These are phyloP conservation scores for Alectura lathami DNA, from an alignment of 2,113 vertebrate species.

Conservation along the genomic window DNA sequence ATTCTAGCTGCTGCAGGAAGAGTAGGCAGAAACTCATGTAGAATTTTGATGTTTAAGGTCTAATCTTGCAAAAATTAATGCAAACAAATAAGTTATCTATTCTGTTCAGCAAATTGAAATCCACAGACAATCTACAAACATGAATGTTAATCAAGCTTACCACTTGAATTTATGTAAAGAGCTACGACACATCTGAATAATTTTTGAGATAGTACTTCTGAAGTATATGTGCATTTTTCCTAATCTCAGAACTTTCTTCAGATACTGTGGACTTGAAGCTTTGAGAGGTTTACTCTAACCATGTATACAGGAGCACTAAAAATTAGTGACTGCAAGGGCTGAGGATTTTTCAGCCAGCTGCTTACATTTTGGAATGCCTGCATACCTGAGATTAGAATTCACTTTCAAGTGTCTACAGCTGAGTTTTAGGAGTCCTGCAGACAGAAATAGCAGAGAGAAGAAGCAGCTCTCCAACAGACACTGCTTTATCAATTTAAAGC, in stretches of 20 bases:
- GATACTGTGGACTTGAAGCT: background rate
- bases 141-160: background rate
- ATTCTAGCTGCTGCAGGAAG: background rate
- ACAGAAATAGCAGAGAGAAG: background rate
- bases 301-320: rapidly evolving
- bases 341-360: background rate
- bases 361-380: slow-evolving; percentile 3
- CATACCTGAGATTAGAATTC: background rate
- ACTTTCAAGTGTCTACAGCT: background rate
- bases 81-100: background rate
- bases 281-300: background rate
- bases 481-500: background rate
- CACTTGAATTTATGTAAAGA: background rate
- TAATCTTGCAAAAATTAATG: background rate
- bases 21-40: background rate
- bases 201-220: background rate
- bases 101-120: background rate
- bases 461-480: background rate
- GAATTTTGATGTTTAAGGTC: background rate
- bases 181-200: background rate
- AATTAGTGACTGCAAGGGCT: background rate
- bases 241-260: background rate
- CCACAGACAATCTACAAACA: background rate
- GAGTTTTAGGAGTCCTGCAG: background rate
- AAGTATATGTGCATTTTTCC: background rate